These are phyloP conservation scores for Biston stratarius DNA, from an alignment of 2,888 invertebrate genomes.

Conservation along the genomic window DNA sequence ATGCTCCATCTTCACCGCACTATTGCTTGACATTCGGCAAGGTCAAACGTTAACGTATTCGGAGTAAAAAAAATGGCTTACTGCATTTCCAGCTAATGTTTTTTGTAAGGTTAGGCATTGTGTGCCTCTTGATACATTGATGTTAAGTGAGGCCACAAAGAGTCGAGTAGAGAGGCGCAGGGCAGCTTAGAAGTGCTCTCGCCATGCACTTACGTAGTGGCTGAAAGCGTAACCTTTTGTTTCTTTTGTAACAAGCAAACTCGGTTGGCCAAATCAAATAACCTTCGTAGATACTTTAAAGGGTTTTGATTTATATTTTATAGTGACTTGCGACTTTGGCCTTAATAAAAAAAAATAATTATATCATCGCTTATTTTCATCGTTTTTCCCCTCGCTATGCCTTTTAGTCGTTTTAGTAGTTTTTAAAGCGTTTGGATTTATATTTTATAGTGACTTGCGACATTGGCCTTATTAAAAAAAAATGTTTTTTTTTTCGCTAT, in stretches of 20 bases:
- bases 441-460: not conserved
- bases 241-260: slow-evolving; percentile 21
- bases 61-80: not conserved
- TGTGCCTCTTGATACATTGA: slow-evolving; percentile 33
- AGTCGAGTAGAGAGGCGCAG: slow-evolving; percentile 22
- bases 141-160: slow-evolving; percentile 33
- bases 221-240: slow-evolving; percentile 30
- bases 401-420: not conserved
- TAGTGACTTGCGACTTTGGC: not conserved
- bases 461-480: not conserved
- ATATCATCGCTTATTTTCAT: too few species aligned
- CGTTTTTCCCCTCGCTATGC: too few species aligned
- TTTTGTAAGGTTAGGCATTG: slow-evolving; percentile 25
- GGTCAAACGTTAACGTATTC: too few species aligned
- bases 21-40: too few species aligned
- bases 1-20: too few species aligned
- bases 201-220: slow-evolving; percentile 30
- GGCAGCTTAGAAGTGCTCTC: slow-evolving; percentile 29
- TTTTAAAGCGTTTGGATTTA: not conserved
- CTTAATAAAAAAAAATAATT: too few species aligned
- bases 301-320: not conserved
- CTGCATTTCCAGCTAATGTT: slow-evolving; percentile 19
- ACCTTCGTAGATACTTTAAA: slow-evolving; percentile 6
- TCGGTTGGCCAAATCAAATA: slow-evolving; percentile 20
- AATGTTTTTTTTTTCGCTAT: too few species aligned